Conservation (phyloP, 2,888 invertebrate species). For the Syrphus vitripennis region DNA sequence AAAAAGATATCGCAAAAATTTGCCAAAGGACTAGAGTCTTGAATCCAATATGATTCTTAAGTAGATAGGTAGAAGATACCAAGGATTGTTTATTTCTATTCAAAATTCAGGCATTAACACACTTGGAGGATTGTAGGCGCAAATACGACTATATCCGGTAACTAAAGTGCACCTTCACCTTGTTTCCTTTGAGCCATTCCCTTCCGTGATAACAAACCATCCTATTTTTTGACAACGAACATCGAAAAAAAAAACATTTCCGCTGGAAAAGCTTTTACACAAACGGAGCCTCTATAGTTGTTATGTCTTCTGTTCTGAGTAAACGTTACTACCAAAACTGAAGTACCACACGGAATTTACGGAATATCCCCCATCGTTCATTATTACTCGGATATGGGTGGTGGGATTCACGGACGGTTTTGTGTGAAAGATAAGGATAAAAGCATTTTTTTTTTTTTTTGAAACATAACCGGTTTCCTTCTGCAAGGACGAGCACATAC, state of each 20-base stretch:
- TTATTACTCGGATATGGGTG: background rate
- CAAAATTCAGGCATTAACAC: conserved; percentile 16
- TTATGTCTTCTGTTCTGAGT: conserved; percentile 31
- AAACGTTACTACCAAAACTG: conserved; percentile 13
- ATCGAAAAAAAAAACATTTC: conserved; percentile 4
- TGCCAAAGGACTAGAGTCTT: background rate
- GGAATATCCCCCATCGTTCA: conserved; percentile 36
- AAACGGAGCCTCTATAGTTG: background rate
- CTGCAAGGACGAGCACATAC: conserved; percentile 24
- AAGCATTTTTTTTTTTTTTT: conserved; percentile 31
- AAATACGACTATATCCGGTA: conserved; percentile 9
- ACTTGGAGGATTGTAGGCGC: background rate
- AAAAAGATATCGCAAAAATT: background rate
- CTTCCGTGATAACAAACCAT: background rate
- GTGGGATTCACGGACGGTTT: conserved; percentile 10
- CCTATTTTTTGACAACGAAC: background rate
- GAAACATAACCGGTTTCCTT: conserved; percentile 20
- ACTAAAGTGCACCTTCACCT: conserved; percentile 13
- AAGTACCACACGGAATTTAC: conserved; percentile 6
- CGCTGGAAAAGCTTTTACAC: background rate
- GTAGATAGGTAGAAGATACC: too few relatives aligned
- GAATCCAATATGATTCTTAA: conserved; percentile 13
- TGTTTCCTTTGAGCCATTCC: background rate
- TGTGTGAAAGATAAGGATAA: conserved; percentile 37
- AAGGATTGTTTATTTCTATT: conserved; percentile 37